Percentiles rank a stretch among this genome's conserved stretches.
phyloP scores from a whole-genome alignment of 1,140 invertebrate genomes.

The Babylonia areolata region DNA sequence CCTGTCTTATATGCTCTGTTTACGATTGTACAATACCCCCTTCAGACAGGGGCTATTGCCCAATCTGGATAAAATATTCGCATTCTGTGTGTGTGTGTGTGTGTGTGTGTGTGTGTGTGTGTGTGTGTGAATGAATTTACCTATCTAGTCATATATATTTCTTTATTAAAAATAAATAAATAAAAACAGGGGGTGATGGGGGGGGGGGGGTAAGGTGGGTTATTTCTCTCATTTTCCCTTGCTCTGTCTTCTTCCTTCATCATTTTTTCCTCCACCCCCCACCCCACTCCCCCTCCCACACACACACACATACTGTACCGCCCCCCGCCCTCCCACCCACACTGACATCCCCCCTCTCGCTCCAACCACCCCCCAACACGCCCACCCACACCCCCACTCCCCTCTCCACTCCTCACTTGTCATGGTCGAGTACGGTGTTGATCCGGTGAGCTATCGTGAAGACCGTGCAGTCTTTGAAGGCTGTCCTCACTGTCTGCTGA shows the following conservation, averaged over 20 bases:
- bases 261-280: too few species aligned
- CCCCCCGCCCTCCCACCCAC: too few species aligned
- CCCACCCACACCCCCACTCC: not conserved
- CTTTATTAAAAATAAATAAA: not conserved
- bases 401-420: conserved; percentile 46
- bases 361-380: too few species aligned
- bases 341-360: too few species aligned
- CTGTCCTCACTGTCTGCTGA: conserved; percentile 62
- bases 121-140: not conserved
- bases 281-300: not conserved
- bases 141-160: not conserved
- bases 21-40: too few species aligned
- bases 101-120: conserved; percentile 16
- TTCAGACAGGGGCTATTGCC: too few species aligned
- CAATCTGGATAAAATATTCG: too few species aligned
- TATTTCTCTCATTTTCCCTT: too few species aligned
- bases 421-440: conserved; percentile 77
- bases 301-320: too few species aligned
- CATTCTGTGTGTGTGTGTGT: conserved; percentile 19
- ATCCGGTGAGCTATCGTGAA: conserved; percentile 80
- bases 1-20: too few species aligned
- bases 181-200: not conserved
- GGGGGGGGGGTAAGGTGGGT: too few species aligned
- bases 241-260: too few species aligned
- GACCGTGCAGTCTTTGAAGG: conserved; percentile 77